A percentile compares a stretch with the other conserved stretches of the same genome.
These are phyloP conservation scores for Amazona guildingii DNA, from an alignment of 2,113 vertebrate genomes.

Conservation along the genomic window DNA sequence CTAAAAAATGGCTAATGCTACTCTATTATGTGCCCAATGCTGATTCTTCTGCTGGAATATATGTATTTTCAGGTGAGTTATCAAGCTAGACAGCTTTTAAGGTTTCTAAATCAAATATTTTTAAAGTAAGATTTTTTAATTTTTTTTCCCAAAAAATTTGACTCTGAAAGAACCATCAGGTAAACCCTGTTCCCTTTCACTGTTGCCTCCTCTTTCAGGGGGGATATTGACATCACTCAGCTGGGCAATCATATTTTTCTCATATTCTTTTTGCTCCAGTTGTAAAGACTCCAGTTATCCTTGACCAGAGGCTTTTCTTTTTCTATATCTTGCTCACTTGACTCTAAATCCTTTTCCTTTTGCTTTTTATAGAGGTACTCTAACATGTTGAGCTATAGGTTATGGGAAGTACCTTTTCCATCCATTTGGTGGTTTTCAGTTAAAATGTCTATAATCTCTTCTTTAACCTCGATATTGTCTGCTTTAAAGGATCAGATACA, in stretches of 20 bases:
- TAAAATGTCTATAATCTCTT: neutral
- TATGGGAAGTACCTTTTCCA: neutral
- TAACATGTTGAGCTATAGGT: neutral
- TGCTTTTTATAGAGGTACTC: neutral
- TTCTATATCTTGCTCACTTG: neutral
- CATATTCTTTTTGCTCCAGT: neutral
- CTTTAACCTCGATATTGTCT: neutral
- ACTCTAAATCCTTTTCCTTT: neutral
- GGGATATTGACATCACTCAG: neutral
- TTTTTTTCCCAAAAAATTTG: neutral
- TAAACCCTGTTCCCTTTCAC: neutral
- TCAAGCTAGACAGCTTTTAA: neutral
- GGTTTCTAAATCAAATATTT: neutral
- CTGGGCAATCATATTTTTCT: neutral
- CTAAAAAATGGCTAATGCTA: neutral
- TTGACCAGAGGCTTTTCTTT: neutral
- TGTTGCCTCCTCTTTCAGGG: neutral
- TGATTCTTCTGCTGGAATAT: neutral
- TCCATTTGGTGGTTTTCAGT: neutral
- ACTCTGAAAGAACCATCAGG: neutral
- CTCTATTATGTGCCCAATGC: neutral
- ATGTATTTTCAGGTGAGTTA: neutral
- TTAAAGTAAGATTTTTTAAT: neutral
- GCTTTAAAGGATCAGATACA: neutral
- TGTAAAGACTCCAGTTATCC: neutral